Evolutionary conservation across 1,140 invertebrate genomes (phyloP).

Genomic region (Tyrophagus putrescentiae): DNA sequence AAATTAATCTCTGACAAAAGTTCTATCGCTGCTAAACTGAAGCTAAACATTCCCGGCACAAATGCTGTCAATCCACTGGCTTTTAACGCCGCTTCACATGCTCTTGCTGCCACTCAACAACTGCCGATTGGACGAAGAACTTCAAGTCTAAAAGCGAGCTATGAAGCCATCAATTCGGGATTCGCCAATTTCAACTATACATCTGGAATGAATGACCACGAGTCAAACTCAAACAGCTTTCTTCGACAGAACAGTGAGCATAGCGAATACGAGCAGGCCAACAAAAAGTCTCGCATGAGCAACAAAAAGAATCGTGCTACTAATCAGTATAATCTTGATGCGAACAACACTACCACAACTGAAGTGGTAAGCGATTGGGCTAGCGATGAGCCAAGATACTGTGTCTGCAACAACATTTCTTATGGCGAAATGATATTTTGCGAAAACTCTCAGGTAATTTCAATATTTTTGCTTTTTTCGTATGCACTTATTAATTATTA

Average conservation of each 20-base stretch:
- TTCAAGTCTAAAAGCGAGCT: slow-evolving; percentile 83
- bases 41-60: slow-evolving; percentile 46
- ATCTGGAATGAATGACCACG: not conserved
- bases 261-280: not conserved
- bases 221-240: not conserved
- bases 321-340: slow-evolving; percentile 14
- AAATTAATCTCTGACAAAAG: slow-evolving; percentile 32
- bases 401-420: slow-evolving; percentile 92
- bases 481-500: slow-evolving; percentile 15
- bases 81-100: slow-evolving; percentile 89
- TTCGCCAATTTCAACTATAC: slow-evolving; percentile 1
- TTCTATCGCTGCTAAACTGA: slow-evolving; percentile 28
- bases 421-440: slow-evolving; percentile 99
- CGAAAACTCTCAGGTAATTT: slow-evolving; percentile 80
- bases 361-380: slow-evolving; percentile 38
- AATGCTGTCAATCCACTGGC: slow-evolving; percentile 70
- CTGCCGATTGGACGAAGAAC: slow-evolving; percentile 84
- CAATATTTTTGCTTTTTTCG: too few relatives aligned
- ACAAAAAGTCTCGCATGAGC: not conserved
- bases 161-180: slow-evolving; percentile 53
- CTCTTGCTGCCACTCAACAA: slow-evolving; percentile 88
- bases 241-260: not conserved
- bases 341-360: not conserved
- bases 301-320: slow-evolving; percentile 13
- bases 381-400: slow-evolving; percentile 71